phyloP scores from a whole-genome alignment of 2,113 vertebrate species.

The Saimiri boliviensis region DNA sequence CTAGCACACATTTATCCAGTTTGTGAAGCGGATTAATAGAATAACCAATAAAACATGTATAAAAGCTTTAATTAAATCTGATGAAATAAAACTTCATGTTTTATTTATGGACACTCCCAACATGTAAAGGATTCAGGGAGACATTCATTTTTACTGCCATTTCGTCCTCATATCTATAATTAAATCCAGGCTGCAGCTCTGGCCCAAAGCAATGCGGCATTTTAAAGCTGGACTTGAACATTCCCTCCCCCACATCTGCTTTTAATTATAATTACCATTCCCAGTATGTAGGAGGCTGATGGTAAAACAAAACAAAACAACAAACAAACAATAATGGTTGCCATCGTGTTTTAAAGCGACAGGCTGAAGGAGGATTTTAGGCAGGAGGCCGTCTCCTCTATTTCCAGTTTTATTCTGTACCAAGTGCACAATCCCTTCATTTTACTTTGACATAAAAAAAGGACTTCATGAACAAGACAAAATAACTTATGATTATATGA shows the following conservation, averaged over 20 bases:
- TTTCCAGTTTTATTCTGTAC: slow-evolving; percentile 86
- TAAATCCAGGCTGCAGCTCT: slow-evolving; percentile 80
- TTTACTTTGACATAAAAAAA: slow-evolving; percentile 83
- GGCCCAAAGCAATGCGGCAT: slow-evolving; percentile 61
- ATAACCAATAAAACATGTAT: slow-evolving; percentile 79
- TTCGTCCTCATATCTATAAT: slow-evolving; percentile 78
- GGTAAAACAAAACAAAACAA: slow-evolving; percentile 75
- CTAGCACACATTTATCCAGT: slow-evolving; percentile 69
- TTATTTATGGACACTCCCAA: slow-evolving; percentile 82
- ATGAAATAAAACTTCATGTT: slow-evolving; percentile 80
- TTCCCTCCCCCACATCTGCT: slow-evolving; percentile 66
- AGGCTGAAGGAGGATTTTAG: slow-evolving; percentile 46
- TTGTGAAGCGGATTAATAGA: slow-evolving; percentile 69
- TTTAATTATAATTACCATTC: slow-evolving; percentile 79
- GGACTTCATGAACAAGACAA: slow-evolving; percentile 82
- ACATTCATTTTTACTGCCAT: slow-evolving; percentile 76
- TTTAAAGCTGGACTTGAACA: slow-evolving; percentile 72
- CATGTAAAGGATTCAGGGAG: slow-evolving; percentile 75
- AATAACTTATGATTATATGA: slow-evolving; percentile 88
- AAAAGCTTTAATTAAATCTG: slow-evolving; percentile 80
- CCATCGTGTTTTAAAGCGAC: slow-evolving; percentile 58
- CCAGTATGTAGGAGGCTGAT: slow-evolving; percentile 64
- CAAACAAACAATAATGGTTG: slow-evolving; percentile 65
- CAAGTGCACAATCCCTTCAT: slow-evolving; percentile 81
- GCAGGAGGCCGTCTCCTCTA: slow-evolving; percentile 51